Evolutionary conservation across 2,113 vertebrate genomes (phyloP).

Genomic region (Polyodon spathula): DNA sequence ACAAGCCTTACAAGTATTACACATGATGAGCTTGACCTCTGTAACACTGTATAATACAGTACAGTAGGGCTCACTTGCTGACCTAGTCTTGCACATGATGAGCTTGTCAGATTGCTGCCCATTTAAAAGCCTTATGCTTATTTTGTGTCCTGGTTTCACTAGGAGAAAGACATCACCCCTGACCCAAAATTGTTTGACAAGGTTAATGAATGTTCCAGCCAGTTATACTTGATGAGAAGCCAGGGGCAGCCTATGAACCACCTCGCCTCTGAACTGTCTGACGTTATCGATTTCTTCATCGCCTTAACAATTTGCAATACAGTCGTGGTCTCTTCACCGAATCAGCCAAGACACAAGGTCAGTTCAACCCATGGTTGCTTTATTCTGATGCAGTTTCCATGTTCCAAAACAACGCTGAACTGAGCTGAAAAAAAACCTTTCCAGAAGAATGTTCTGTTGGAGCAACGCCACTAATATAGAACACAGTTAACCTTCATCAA

Average conservation of each 20-base stretch:
- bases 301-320: slow-evolving; percentile 95
- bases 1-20: no score
- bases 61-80: no score
- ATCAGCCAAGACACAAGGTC: slow-evolving; percentile 89
- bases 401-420: not conserved
- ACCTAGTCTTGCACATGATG: no score
- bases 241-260: slow-evolving; percentile 63
- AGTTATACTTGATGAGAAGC: slow-evolving; percentile 65
- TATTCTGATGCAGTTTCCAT: not conserved
- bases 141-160: no score
- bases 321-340: slow-evolving; percentile 85
- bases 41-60: no score
- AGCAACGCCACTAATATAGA: no score
- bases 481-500: no score
- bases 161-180: slow-evolving; percentile 94
- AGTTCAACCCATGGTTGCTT: not conserved
- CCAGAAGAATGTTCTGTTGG: no score
- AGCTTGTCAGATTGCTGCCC: no score
- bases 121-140: no score
- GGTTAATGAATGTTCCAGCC: slow-evolving; percentile 77
- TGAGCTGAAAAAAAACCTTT: no score
- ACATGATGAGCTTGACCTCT: no score
- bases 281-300: slow-evolving; percentile 88
- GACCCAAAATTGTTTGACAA: slow-evolving; percentile 86
- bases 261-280: slow-evolving; percentile 76